Percentiles rank a stretch among this genome's conserved stretches.
Conservation (phyloP, 2,888 invertebrate genomes). For the Xestia rhomboidea region DNA sequence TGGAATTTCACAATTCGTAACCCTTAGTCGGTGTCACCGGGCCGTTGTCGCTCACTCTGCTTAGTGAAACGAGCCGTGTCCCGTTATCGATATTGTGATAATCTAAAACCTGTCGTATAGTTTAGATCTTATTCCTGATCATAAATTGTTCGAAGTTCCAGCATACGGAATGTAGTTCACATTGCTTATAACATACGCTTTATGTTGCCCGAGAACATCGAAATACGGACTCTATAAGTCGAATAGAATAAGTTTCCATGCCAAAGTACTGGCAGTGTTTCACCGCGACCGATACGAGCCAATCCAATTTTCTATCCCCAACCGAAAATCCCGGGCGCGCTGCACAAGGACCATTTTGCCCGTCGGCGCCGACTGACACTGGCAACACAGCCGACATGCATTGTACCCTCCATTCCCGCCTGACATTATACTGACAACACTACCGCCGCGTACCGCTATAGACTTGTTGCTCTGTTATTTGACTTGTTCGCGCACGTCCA, state of each 20-base stretch:
- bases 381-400: conserved; percentile 75
- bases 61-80: conserved; percentile 39
- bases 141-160: conserved; percentile 19
- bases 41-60: conserved; percentile 41
- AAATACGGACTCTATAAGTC: conserved; percentile 63
- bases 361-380: conserved; percentile 73
- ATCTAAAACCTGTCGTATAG: conserved; percentile 16
- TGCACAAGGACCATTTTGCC: conserved; percentile 76
- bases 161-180: conserved; percentile 25
- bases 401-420: conserved; percentile 76
- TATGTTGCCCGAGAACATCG: conserved; percentile 40
- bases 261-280: conserved; percentile 76
- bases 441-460: conserved; percentile 66
- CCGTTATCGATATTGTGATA: conserved; percentile 36
- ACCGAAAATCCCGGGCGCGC: conserved; percentile 77
- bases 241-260: conserved; percentile 77
- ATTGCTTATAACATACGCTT: conserved; percentile 47
- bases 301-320: conserved; percentile 84
- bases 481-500: conserved; percentile 60
- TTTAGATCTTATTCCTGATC: conserved; percentile 8
- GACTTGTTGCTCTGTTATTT: conserved; percentile 78
- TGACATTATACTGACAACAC: conserved; percentile 76
- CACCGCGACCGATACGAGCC: conserved; percentile 76
- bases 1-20: conserved; percentile 68
- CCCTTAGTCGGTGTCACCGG: conserved; percentile 58